These are phyloP conservation scores for Cheiracanthium punctorium DNA, from an alignment of 2,888 invertebrate genomes.

Conservation along the genomic window DNA sequence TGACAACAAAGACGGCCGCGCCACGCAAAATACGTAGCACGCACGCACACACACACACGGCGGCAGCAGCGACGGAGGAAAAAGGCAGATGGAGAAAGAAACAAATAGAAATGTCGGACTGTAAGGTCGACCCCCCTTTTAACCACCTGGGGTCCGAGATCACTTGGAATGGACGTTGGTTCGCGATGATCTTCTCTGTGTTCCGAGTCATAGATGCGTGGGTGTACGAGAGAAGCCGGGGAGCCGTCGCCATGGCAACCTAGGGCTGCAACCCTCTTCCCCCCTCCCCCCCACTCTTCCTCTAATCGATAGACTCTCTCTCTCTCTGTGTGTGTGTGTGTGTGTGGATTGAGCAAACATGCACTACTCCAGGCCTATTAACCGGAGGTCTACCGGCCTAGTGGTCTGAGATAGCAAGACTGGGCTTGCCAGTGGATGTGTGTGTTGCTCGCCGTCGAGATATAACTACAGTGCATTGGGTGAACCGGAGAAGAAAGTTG, in stretches of 20 bases:
- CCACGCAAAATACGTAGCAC: neutral
- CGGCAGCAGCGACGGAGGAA: neutral
- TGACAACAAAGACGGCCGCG: slow-evolving; percentile 15
- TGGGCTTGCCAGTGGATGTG: too few species aligned
- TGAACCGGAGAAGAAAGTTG: neutral
- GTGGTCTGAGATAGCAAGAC: neutral
- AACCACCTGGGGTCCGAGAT: slow-evolving; percentile 13
- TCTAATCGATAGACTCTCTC: slow-evolving; percentile 11
- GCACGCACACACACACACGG: too few species aligned
- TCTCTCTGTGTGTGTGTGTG: too few species aligned
- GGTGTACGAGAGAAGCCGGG: slow-evolving; percentile 7
- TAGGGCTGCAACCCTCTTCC: too few species aligned
- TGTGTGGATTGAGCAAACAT: neutral
- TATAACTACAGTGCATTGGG: neutral
- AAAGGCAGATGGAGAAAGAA: too few species aligned
- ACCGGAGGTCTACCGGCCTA: neutral
- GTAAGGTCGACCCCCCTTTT: slow-evolving; percentile 1
- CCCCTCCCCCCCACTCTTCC: too few species aligned
- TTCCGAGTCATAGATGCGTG: slow-evolving; percentile 2
- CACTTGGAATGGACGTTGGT: neutral
- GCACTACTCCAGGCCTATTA: neutral
- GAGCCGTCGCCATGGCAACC: neutral
- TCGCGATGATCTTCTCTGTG: neutral
- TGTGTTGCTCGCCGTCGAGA: too few species aligned
- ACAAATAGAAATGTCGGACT: neutral